phyloP scores from a whole-genome alignment of 2,797 vertebrate genomes.

The Sciurus vulgaris region DNA sequence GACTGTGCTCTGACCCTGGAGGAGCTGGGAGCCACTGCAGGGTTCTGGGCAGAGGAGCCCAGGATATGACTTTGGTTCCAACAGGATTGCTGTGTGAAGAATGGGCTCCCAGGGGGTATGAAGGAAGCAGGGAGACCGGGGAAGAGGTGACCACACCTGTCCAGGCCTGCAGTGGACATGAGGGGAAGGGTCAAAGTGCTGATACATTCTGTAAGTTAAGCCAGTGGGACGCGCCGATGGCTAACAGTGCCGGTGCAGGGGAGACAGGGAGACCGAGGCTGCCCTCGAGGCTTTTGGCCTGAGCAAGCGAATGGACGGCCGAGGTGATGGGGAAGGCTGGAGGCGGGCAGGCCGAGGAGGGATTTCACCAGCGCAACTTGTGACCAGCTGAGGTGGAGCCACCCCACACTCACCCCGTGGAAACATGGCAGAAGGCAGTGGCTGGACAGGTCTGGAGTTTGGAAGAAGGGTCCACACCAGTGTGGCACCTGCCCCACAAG shows the following conservation, averaged over 20 bases:
- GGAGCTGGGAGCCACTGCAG: background rate
- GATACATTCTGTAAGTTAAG: background rate
- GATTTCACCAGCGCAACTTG: background rate
- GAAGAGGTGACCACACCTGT: background rate
- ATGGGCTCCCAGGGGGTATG: background rate
- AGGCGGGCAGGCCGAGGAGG: background rate
- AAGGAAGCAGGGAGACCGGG: background rate
- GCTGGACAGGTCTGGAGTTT: background rate
- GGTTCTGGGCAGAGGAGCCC: background rate
- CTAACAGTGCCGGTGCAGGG: background rate
- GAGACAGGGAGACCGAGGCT: background rate
- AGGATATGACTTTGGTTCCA: background rate
- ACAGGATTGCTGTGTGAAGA: background rate
- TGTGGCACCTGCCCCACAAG: background rate
- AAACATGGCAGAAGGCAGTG: accelerated
- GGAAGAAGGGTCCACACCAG: background rate
- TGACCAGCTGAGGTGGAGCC: background rate
- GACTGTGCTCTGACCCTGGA: background rate
- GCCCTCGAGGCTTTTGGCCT: background rate
- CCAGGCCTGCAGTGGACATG: background rate
- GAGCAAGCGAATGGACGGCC: background rate
- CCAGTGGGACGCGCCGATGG: background rate
- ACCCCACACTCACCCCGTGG: background rate
- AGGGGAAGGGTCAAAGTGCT: background rate
- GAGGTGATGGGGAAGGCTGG: accelerated